Base-by-base conservation (phyloP, 2,797 vertebrate genomes). In the Xenentodon cancila region DNA sequence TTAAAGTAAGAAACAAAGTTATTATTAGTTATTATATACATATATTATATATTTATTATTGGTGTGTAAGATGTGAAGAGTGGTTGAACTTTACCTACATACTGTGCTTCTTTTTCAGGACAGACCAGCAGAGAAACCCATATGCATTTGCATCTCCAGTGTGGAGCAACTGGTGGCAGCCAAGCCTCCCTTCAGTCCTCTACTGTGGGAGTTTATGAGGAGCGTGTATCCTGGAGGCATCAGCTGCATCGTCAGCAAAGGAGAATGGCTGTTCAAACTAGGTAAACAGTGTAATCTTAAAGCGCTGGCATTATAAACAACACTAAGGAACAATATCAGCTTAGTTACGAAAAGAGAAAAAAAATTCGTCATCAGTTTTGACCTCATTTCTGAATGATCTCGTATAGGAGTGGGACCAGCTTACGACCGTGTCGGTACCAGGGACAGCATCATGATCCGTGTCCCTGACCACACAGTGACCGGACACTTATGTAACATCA, bases 121-220 rank as follows among this genome's bases (percentile, higher is more conserved):
- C 59, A 91, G 96, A 64, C 96, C 96, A 59, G 91, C 94, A 46
- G 95, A 97, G 82, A 97, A 97, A 63, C 96, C 95, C 37, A 91
- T 97, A 75, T 96, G 95, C 80, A 95, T 97, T 80, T 97, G 96
- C 52, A 97, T 97, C 70, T 95, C 96, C 20, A 95, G 89, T 61
- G 84, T 97, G 69, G 94, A 95, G 40, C 96, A 97, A 87, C 16
- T 96, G 73, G 82, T 93, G 65, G 90, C 89, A 7, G 89, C 94
- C n/a, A 88, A 91, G 71, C 95, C 96, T 3, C 96, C 95, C 15
- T 96, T 97, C 89, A 96, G 94, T 77, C 94, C 95, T 0, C 71
- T 97, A 59, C 93, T 97, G 17, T 97, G 96, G 96, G 94, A 95
- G 65, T 96, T 97, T 56, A 96, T 97, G 96, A 95, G 91, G 53